Evolutionary conservation across 2,113 vertebrate genomes (phyloP), one percentile per base, ranked within the genome.

Genomic region (Cathartes aura): DNA sequence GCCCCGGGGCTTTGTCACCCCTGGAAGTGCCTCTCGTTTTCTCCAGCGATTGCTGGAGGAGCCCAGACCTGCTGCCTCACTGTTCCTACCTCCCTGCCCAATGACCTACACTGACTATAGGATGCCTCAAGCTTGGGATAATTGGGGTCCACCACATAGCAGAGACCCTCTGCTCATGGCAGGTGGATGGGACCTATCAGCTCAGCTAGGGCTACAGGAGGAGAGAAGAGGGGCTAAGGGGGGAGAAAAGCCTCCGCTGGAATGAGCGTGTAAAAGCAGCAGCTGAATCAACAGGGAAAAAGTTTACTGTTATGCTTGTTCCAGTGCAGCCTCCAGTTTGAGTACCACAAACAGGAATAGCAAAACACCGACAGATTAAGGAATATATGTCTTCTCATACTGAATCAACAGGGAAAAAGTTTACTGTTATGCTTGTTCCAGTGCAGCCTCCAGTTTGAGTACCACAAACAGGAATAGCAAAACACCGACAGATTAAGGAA

Each of bases 251-350:
- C 17, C 50, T 30, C 5, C 3, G 3, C 27, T 63, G 34, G 59
- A 67, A 70, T 29, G 58, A 71, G 11, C 2, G 0, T 22, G 36
- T 22, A 66, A 53, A 91, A 71, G 53, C 38, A 87, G 66, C 66
- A 68, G n/a, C 56, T 78, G 89, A 78, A 73, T 66, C 68, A 48
- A 55, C 23, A 27, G 32, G 32, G 80, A 8, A 50, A 38, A 73
- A 89, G 79, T 79, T 90, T 52, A 26, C 53, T 36, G 58, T 40
- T 89, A 27, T 12, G 27, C 40, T 62, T 73, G 23, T 90, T 70
- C 66, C 82, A 91, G 53, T 14, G 38, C 96, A 91, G 84, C 91
- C 96, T 91, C 89, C 89, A 50, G 74, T 79, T 89, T 32, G 68
- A 90, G 73, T 79, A 5, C 40, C 66, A 29, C 5, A 70, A 87